phyloP scores from a whole-genome alignment of 2,888 invertebrate species.

The Archips crataeganus region DNA sequence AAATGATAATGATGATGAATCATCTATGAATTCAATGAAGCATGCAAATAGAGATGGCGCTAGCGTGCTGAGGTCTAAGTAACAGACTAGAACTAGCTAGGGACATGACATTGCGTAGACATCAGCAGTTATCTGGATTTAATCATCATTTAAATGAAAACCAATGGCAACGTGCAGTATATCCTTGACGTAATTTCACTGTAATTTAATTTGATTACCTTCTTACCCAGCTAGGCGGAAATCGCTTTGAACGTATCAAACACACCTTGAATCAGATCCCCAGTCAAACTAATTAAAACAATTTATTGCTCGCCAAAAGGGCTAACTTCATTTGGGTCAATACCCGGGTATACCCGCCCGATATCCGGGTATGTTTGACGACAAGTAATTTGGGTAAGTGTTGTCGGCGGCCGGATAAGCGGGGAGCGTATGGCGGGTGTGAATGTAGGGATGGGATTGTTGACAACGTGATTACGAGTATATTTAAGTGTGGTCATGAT shows the following conservation, averaged over 20 bases:
- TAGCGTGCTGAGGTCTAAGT: no score
- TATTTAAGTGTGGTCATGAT: background rate
- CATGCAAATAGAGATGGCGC: no score
- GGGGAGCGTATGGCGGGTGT: slow-evolving; percentile 38
- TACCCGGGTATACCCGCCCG: slow-evolving; percentile 6
- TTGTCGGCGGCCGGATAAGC: slow-evolving; percentile 24
- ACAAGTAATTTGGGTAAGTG: slow-evolving; percentile 41
- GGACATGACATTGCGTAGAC: no score
- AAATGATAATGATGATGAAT: no score
- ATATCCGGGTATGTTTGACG: slow-evolving; percentile 27
- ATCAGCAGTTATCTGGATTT: no score
- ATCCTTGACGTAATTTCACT: no score
- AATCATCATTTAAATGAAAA: no score
- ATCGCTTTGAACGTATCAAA: slow-evolving; percentile 10
- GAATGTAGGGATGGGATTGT: slow-evolving; percentile 22
- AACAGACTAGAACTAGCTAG: no score
- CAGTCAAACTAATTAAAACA: slow-evolving; percentile 33
- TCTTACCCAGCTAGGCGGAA: background rate
- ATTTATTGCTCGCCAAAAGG: slow-evolving; percentile 29
- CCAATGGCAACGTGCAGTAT: no score
- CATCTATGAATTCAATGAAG: no score
- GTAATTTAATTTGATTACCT: background rate
- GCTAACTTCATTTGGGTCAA: slow-evolving; percentile 23
- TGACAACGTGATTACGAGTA: background rate
- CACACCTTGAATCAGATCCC: slow-evolving; percentile 1